Conservation (phyloP, 2,797 vertebrate genomes). For the Pelobates cultripes region DNA sequence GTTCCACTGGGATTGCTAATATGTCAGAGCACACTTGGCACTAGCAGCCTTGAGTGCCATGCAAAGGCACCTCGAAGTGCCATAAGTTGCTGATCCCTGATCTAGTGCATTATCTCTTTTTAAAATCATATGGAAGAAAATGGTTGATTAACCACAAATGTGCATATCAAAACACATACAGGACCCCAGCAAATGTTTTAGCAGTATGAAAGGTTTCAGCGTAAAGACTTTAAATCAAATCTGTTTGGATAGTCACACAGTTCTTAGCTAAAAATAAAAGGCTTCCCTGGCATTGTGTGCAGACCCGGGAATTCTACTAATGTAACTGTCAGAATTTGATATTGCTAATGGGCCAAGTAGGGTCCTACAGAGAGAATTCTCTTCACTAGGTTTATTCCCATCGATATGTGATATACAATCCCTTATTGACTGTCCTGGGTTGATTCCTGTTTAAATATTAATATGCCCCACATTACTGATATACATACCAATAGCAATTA, state of each 20-base stretch:
- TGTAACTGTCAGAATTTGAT: not conserved
- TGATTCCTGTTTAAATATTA: constrained; percentile 1
- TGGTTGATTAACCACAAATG: too few relatives aligned
- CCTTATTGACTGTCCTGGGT: not conserved
- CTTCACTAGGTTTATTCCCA: not conserved
- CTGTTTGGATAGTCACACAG: constrained; percentile 25
- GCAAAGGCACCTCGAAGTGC: too few relatives aligned
- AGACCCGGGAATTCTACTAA: not conserved
- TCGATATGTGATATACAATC: not conserved
- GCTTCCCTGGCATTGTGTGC: not conserved
- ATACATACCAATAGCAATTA: not conserved
- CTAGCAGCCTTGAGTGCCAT: too few relatives aligned
- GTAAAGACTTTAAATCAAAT: constrained; percentile 26
- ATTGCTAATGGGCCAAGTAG: not conserved
- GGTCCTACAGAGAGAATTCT: not conserved
- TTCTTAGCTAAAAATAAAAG: not conserved
- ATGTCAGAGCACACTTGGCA: too few relatives aligned
- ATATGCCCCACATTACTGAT: not conserved
- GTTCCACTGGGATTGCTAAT: too few relatives aligned
- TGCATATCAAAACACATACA: too few relatives aligned
- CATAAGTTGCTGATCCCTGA: too few relatives aligned
- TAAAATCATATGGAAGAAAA: too few relatives aligned
- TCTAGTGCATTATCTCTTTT: too few relatives aligned
- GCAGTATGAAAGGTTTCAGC: not conserved
- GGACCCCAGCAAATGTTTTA: too few relatives aligned